Conservation (phyloP, 2,113 vertebrate species). For the Megalops atlanticus region DNA sequence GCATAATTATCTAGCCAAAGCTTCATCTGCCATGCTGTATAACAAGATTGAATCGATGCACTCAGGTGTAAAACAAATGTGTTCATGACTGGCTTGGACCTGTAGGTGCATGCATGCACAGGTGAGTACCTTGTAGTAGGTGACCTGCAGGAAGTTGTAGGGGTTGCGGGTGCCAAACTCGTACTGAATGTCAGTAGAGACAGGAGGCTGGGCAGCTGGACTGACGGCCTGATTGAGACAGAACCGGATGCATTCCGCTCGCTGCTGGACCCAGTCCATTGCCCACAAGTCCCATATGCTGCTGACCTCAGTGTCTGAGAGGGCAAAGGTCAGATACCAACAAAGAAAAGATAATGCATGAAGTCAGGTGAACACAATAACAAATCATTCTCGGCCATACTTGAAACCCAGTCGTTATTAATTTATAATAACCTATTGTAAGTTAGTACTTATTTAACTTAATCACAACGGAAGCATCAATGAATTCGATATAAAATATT, state of each 20-base stretch:
- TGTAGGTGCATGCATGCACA: neutral
- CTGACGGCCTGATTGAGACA: slow-evolving; percentile 70
- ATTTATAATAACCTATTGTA: neutral
- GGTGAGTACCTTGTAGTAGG: slow-evolving; percentile 83
- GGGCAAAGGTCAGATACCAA: neutral
- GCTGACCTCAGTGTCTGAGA: slow-evolving; percentile 41
- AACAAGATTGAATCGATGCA: no score
- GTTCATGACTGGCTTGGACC: no score
- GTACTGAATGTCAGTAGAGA: slow-evolving; percentile 74
- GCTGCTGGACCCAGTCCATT: slow-evolving; percentile 74
- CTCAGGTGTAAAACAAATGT: no score
- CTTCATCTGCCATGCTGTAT: no score
- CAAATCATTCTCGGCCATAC: neutral
- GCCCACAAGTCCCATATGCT: slow-evolving; percentile 74
- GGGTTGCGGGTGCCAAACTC: slow-evolving; percentile 83
- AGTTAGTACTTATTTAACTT: neutral
- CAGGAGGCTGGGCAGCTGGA: slow-evolving; percentile 71
- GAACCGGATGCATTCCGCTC: slow-evolving; percentile 82
- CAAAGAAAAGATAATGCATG: neutral
- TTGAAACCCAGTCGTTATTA: neutral
- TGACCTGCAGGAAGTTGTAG: slow-evolving; percentile 94
- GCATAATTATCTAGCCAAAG: no score
- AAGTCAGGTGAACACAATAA: neutral
- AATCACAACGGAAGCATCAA: no score
- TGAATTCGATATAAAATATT: no score